Evolutionary conservation across 2,888 invertebrate species (phyloP).

Genomic region (Pyrocoelia pectoralis): DNA sequence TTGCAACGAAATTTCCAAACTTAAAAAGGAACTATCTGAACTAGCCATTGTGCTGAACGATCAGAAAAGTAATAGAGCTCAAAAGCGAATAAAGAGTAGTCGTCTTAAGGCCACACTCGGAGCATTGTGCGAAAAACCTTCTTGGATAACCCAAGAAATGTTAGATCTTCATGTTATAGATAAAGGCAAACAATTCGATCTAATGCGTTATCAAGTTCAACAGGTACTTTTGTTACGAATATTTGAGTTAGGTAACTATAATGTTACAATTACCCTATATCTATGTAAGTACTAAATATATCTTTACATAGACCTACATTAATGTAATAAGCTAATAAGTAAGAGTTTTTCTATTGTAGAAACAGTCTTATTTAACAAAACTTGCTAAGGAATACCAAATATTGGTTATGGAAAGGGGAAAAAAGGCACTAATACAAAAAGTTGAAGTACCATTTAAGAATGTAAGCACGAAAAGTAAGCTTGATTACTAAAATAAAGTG

Average conservation of each 20-base stretch:
- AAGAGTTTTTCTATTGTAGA: constrained; percentile 53
- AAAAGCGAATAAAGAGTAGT: constrained; percentile 47
- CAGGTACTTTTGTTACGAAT: constrained; percentile 56
- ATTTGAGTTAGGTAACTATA: not conserved
- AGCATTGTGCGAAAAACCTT: constrained; percentile 61
- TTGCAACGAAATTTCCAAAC: constrained; percentile 71
- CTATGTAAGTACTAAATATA: too few relatives aligned
- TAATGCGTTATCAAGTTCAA: constrained; percentile 74
- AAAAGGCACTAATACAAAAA: constrained; percentile 56
- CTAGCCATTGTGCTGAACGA: constrained; percentile 68
- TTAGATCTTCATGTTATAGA: constrained; percentile 76
- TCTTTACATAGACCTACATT: too few relatives aligned
- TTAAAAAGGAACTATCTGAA: constrained; percentile 78
- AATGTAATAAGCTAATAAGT: too few relatives aligned
- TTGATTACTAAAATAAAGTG: too few relatives aligned
- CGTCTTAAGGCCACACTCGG: constrained; percentile 54
- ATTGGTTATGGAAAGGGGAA: constrained; percentile 67
- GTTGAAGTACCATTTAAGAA: constrained; percentile 69
- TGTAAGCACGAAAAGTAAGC: too few relatives aligned
- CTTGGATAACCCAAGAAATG: constrained; percentile 63
- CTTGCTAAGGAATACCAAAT: constrained; percentile 70
- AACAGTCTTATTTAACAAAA: constrained; percentile 65
- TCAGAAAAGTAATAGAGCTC: constrained; percentile 60
- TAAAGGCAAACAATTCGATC: constrained; percentile 75
- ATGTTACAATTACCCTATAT: too few relatives aligned